Base-by-base conservation (phyloP, 2,113 vertebrate species). In the Sinocyclocheilus rhinocerous region DNA sequence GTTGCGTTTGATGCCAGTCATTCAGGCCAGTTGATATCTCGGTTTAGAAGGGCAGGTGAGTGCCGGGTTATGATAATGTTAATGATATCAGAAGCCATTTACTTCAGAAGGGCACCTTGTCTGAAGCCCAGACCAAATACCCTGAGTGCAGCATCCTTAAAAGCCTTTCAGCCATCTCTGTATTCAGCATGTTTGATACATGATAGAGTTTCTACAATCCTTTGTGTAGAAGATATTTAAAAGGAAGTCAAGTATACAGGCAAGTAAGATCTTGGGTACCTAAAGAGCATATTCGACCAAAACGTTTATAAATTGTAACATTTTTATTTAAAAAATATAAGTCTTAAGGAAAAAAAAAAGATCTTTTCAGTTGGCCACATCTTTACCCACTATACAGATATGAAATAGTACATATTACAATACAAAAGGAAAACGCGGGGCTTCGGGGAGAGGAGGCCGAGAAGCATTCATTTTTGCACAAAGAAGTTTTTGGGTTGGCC, bases 241-340 rank as follows among this genome's bases (percentile, higher is more conserved):
- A 52, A 76, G 13, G 12, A 76, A 26, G n/a, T 4, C 70, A 42
- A 50, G 42, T 26, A 15, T 52, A 26, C 11, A 36, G 15, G 26
- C 45, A 78, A 22, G 20, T 6, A 39, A 33, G 52, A 59, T 2
- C 36, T 36, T 48, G 18, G 20, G 76, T 79, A 84, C 52, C 91
- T 45, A 50, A 77, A 82, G 80, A 89, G 83, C 72, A 89, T 87
- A 90, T 90, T 87, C 92, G 86, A 89, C 42, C 42, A 45, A 78
- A 87, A 65, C 84, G 61, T 12, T 33, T 50, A 87, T 93, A 92
- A 93, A 93, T 93, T 93, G 91, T 92, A 95, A 92, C 89, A 93
- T 94, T 95, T 83, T 95, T 94, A 94, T 95, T 95, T 93, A 95
- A 95, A 33, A 96, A 95, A 94, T 95, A 95, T 95, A 94, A 92